These are phyloP conservation scores for Folsomia candida DNA, from an alignment of 2,888 invertebrate genomes.

Conservation along the genomic window DNA sequence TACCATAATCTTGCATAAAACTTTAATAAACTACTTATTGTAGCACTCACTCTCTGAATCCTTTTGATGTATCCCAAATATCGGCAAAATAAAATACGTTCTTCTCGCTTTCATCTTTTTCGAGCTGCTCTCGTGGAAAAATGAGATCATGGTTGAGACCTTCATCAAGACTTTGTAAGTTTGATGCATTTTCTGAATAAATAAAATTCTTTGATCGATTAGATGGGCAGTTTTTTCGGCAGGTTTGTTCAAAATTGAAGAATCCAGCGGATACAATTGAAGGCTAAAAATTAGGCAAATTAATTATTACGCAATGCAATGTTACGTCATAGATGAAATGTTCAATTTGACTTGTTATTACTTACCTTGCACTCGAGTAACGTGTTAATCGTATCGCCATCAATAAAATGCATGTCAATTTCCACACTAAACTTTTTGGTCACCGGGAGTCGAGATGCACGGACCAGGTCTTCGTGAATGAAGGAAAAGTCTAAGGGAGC, in stretches of 20 bases:
- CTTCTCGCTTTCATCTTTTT: background rate
- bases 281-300: no score
- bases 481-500: background rate
- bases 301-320: no score
- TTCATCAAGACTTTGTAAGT: background rate
- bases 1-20: no score
- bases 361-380: conserved; percentile 1
- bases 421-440: conserved; percentile 2
- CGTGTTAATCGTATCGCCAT: background rate
- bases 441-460: background rate
- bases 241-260: background rate
- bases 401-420: conserved; percentile 7
- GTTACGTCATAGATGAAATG: no score
- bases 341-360: no score
- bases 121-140: background rate
- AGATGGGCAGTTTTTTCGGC: background rate
- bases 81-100: conserved; percentile 7
- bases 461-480: background rate
- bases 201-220: background rate
- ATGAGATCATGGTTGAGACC: conserved; percentile 8
- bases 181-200: background rate
- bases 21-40: background rate
- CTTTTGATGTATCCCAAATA: conserved; percentile 7
- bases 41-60: conserved; percentile 11
- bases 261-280: no score